phyloP scores from a whole-genome alignment of 2,888 invertebrate genomes.

The Hirtodrosophila alboralis region DNA sequence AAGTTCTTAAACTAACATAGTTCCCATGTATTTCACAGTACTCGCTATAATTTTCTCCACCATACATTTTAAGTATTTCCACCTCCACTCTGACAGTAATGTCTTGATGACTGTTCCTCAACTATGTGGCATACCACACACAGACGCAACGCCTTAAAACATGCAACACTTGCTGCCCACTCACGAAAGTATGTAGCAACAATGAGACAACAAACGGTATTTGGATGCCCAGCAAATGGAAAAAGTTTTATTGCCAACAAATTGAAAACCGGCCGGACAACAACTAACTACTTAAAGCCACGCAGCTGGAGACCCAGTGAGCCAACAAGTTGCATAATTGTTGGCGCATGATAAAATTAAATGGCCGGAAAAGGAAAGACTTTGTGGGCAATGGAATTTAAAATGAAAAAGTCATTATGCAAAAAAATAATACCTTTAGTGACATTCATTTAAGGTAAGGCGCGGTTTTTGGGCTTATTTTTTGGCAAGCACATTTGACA shows the following conservation, averaged over 20 bases:
- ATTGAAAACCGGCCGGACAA: slow-evolving; percentile 59
- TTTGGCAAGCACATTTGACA: no score
- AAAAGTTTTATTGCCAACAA: slow-evolving; percentile 73
- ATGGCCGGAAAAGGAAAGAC: slow-evolving; percentile 55
- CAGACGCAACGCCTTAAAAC: background rate
- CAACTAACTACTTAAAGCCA: slow-evolving; percentile 9
- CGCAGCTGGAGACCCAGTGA: slow-evolving; percentile 25
- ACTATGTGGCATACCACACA: slow-evolving; percentile 1
- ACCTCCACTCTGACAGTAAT: no score
- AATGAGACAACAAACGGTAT: slow-evolving; percentile 31
- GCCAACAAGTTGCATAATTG: slow-evolving; percentile 81
- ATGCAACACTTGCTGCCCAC: slow-evolving; percentile 2
- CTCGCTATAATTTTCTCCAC: no score
- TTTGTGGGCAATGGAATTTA: no score
- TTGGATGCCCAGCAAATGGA: slow-evolving; percentile 51
- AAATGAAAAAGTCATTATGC: background rate
- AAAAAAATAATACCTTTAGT: no score
- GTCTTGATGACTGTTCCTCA: no score
- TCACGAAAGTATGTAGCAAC: slow-evolving; percentile 21
- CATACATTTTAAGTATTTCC: no score
- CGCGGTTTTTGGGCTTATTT: no score
- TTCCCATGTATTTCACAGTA: no score
- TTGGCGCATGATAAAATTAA: slow-evolving; percentile 79
- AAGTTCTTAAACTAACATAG: no score
- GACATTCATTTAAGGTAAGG: no score